Conservation (phyloP, 2,113 vertebrate genomes). For the Mesitornis unicolor region DNA sequence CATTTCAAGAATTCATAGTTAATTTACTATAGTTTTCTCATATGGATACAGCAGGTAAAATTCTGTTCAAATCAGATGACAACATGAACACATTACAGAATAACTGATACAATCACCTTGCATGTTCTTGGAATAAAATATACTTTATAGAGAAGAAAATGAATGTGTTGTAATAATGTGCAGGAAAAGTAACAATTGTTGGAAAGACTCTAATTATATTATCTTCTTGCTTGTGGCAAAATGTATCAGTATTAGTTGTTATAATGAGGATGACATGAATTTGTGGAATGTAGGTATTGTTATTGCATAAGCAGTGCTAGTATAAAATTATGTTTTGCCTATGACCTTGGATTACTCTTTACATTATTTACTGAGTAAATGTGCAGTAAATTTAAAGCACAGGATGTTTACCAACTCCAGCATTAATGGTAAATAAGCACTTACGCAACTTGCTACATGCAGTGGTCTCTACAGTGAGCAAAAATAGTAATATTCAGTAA, state of each 20-base stretch:
- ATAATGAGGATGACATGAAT: neutral
- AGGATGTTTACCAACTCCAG: neutral
- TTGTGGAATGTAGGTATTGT: neutral
- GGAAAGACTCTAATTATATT: neutral
- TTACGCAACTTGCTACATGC: neutral
- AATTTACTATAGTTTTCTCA: neutral
- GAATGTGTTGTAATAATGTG: neutral
- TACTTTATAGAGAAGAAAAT: neutral
- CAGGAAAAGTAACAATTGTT: neutral
- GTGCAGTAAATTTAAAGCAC: neutral
- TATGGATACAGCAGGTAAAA: neutral
- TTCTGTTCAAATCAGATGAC: neutral
- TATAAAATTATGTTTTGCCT: neutral
- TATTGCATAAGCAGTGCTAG: neutral
- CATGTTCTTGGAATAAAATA: neutral
- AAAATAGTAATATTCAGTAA: neutral
- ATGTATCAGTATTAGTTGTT: accelerated
- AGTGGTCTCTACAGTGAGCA: neutral
- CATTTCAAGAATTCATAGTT: neutral
- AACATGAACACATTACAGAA: neutral
- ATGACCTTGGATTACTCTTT: neutral
- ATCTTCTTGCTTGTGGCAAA: neutral
- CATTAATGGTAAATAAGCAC: neutral
- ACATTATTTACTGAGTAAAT: neutral
- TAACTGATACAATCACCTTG: neutral